Evolutionary conservation across 2,888 invertebrate species (phyloP).

Genomic region (Acrobasis consociella): DNA sequence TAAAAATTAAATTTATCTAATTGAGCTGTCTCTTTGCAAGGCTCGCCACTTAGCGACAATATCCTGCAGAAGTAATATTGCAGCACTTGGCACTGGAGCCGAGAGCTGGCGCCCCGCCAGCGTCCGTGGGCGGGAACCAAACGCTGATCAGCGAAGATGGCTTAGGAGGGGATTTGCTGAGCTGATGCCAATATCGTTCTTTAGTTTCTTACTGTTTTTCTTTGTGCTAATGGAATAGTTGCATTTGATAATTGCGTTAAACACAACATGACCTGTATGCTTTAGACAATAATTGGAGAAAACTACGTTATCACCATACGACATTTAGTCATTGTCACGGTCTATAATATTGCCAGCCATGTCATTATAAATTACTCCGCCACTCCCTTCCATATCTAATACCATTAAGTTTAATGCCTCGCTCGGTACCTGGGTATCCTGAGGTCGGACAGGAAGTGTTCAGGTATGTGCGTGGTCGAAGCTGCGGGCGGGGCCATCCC

Average conservation of each 20-base stretch:
- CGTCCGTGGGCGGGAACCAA: conserved; percentile 4
- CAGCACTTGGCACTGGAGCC: conserved; percentile 3
- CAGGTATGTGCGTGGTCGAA: conserved; percentile 3
- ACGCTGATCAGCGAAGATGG: conserved; percentile 4
- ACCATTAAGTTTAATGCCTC: conserved; percentile 14
- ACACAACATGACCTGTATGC: no score
- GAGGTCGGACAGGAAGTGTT: conserved; percentile 7
- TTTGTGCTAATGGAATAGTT: background rate
- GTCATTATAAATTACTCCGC: conserved; percentile 10
- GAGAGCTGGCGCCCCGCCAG: conserved; percentile 10
- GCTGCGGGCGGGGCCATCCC: background rate
- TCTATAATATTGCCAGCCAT: background rate
- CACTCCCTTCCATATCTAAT: conserved; percentile 4
- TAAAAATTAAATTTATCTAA: background rate
- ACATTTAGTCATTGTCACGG: background rate
- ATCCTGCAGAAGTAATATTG: conserved; percentile 5
- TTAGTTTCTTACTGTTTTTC: background rate
- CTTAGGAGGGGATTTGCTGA: conserved; percentile 9
- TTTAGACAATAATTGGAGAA: no score
- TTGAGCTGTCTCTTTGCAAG: conserved; percentile 7
- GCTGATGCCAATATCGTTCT: background rate
- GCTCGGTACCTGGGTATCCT: background rate
- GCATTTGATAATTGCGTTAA: background rate
- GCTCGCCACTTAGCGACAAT: conserved; percentile 3
- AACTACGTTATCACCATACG: no score